These are phyloP conservation scores for Pristionchus japonicus DNA, from an alignment of 2,888 invertebrate genomes.

Conservation along the genomic window DNA sequence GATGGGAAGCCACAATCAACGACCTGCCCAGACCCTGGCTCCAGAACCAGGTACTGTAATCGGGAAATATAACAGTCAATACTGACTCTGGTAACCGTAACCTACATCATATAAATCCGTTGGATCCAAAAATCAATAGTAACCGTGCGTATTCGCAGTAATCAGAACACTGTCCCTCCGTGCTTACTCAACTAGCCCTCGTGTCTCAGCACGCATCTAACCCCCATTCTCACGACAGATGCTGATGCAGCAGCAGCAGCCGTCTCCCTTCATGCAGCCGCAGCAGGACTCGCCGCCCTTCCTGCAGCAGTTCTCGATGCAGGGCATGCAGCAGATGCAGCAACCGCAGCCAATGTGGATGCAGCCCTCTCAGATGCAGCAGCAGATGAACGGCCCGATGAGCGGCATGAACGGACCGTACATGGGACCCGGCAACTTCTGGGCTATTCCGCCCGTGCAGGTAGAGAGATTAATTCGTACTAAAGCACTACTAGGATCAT, in stretches of 20 bases:
- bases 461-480: too few species aligned
- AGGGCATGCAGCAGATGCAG: not conserved
- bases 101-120: too few species aligned
- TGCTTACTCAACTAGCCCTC: not conserved
- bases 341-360: not conserved
- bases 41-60: not conserved
- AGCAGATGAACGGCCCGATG: too few species aligned
- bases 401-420: conserved; percentile 14
- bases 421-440: conserved; percentile 24
- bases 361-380: too few species aligned
- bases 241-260: not conserved
- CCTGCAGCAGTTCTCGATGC: not conserved
- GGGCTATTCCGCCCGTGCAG: conserved; percentile 28
- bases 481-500: too few species aligned
- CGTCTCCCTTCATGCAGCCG: conserved; percentile 4
- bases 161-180: not conserved
- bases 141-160: too few species aligned
- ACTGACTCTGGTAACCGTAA: too few species aligned
- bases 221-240: not conserved
- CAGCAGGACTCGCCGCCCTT: conserved; percentile 5
- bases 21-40: conserved; percentile 36
- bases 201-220: too few species aligned
- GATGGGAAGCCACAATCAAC: conserved; percentile 37
- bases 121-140: too few species aligned
- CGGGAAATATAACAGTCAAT: not conserved